A percentile compares a stretch with the other conserved stretches of the same genome.
Evolutionary conservation across 1,140 invertebrate species (phyloP).

Genomic region (Bombus impatiens): DNA sequence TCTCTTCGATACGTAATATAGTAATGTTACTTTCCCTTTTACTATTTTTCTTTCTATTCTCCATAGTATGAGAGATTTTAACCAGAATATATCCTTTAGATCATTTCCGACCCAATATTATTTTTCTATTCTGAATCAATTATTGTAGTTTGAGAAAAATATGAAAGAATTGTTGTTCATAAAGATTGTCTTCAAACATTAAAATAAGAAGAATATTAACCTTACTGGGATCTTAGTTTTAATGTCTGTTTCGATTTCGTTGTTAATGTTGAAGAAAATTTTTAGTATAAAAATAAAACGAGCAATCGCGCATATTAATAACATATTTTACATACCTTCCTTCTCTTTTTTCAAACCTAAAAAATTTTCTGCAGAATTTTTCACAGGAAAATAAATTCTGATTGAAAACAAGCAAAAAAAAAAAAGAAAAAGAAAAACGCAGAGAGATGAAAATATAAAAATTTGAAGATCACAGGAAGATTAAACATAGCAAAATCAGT

Average conservation of each 20-base stretch:
- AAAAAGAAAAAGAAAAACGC: no score
- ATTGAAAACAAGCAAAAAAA: not conserved
- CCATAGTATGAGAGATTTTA: not conserved
- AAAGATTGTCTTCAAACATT: not conserved
- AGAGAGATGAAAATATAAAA: not conserved
- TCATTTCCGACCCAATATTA: not conserved
- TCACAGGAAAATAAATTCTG: not conserved
- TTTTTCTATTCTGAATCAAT: not conserved
- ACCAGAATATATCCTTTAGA: not conserved
- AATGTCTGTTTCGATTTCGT: no score
- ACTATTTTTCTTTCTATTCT: not conserved
- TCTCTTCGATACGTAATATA: not conserved
- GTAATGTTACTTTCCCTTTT: not conserved
- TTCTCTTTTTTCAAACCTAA: no score
- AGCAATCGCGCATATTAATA: no score
- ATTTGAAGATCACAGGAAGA: not conserved
- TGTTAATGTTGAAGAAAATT: no score
- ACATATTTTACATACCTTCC: no score
- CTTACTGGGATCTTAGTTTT: no score
- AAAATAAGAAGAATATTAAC: not conserved
- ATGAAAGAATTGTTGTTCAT: no score
- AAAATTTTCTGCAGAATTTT: no score
- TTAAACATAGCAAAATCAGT: not conserved
- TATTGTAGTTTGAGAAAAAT: no score
- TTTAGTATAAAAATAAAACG: no score